These are phyloP conservation scores for Gorsachius goisagi DNA, from an alignment of 2,113 vertebrate species.

Conservation along the genomic window DNA sequence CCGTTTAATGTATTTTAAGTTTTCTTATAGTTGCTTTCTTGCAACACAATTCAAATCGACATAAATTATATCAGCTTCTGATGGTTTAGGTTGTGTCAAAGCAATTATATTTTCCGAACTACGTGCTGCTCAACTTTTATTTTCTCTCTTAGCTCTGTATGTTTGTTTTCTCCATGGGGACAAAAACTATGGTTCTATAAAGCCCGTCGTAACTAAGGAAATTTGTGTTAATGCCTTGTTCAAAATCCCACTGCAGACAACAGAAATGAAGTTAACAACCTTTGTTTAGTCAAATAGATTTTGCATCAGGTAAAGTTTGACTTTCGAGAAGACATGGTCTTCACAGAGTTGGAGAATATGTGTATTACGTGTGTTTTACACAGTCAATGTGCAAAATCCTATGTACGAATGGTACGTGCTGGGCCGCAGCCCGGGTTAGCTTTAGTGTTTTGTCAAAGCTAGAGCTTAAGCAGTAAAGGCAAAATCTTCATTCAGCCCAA, in stretches of 20 bases:
- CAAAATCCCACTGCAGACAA: neutral
- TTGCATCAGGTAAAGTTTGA: neutral
- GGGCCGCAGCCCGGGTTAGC: neutral
- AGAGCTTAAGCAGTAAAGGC: neutral
- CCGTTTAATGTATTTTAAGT: neutral
- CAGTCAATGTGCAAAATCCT: neutral
- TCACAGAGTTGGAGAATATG: neutral
- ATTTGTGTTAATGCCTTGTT: neutral
- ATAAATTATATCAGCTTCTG: neutral
- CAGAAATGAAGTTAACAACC: neutral
- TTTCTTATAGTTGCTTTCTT: constrained; percentile 4
- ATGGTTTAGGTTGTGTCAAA: neutral
- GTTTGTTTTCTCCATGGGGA: neutral
- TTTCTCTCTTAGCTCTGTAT: neutral
- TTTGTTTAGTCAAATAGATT: neutral
- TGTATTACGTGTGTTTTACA: neutral
- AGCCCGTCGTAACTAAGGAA: neutral
- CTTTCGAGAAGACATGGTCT: neutral
- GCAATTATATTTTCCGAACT: neutral
- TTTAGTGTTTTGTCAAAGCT: neutral
- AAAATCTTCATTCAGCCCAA: neutral
- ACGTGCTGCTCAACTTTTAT: neutral
- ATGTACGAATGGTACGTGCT: neutral
- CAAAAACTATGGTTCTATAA: neutral
- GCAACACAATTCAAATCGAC: neutral